phyloP scores from a whole-genome alignment of 2,797 vertebrate species.

The Atherinosoma microstoma region DNA sequence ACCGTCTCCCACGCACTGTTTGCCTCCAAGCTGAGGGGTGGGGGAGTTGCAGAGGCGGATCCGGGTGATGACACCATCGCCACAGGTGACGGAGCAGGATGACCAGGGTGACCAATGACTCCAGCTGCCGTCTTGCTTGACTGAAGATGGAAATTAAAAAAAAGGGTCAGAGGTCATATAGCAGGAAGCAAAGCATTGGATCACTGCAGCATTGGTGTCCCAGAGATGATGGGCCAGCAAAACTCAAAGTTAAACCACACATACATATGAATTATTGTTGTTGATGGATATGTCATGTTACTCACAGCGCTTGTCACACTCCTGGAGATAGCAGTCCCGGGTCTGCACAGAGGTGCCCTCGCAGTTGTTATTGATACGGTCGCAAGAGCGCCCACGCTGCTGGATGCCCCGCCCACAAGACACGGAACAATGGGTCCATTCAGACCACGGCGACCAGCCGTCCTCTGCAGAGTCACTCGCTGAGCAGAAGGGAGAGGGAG shows the following conservation, averaged over 20 bases:
- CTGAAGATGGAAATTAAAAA: slow-evolving; percentile 56
- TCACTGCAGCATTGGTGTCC: neutral
- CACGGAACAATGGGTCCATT: slow-evolving; percentile 98
- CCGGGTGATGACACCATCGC: slow-evolving; percentile 92
- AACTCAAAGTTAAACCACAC: neutral
- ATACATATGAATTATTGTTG: neutral
- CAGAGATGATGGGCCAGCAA: neutral
- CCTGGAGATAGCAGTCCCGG: slow-evolving; percentile 95
- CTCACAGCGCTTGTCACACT: slow-evolving; percentile 99
- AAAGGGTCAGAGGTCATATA: slow-evolving; percentile 52
- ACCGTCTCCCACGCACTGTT: slow-evolving; percentile 91
- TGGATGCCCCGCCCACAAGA: slow-evolving; percentile 97
- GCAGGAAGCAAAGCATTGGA: slow-evolving; percentile 14
- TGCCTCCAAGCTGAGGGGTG: slow-evolving; percentile 94
- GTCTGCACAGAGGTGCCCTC: slow-evolving; percentile 98
- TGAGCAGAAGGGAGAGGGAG: slow-evolving; percentile 74
- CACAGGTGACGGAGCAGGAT: slow-evolving; percentile 96
- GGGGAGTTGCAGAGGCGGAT: slow-evolving; percentile 99
- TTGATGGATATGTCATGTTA: slow-evolving; percentile 34
- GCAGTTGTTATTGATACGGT: slow-evolving; percentile 97
- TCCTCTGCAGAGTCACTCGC: slow-evolving; percentile 96
- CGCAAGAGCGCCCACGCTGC: slow-evolving; percentile 97
- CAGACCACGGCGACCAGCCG: slow-evolving; percentile 98
- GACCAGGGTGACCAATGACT: slow-evolving; percentile 99
- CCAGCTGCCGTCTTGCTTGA: slow-evolving; percentile 98